These are phyloP conservation scores for Xylocampa areola DNA, from an alignment of 2,888 invertebrate species.

Conservation along the genomic window DNA sequence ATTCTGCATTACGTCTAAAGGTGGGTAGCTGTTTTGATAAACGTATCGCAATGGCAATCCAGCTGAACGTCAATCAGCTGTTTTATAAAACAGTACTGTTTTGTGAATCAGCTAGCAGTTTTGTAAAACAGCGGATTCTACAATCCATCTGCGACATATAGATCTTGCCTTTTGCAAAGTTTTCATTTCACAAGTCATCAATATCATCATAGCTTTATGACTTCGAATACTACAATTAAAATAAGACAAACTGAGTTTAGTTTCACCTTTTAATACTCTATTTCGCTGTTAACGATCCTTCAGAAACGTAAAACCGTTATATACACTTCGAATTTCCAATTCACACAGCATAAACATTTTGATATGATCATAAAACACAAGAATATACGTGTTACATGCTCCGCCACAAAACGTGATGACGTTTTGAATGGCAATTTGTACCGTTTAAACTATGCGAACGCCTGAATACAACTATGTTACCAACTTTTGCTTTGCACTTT, in stretches of 20 bases:
- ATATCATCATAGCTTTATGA: not conserved
- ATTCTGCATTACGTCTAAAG: no score
- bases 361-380: constrained; percentile 66
- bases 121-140: no score
- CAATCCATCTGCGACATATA: no score
- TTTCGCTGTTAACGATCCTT: constrained; percentile 7
- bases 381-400: constrained; percentile 63
- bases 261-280: not conserved
- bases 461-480: constrained; percentile 60
- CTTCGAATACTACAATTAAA: not conserved
- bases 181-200: not conserved
- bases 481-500: constrained; percentile 50
- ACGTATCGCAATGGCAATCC: no score
- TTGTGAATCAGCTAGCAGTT: no score
- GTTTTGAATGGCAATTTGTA: constrained; percentile 78
- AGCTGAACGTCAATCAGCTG: no score
- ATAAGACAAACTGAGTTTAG: not conserved
- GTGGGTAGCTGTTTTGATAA: no score
- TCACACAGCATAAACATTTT: constrained; percentile 66
- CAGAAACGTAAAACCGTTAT: constrained; percentile 24
- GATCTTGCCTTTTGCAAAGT: no score
- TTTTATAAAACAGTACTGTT: no score
- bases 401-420: constrained; percentile 73
- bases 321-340: constrained; percentile 51
- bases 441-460: constrained; percentile 69